phyloP scores from a whole-genome alignment of 2,113 vertebrate genomes.

The Tupaia chinensis region DNA sequence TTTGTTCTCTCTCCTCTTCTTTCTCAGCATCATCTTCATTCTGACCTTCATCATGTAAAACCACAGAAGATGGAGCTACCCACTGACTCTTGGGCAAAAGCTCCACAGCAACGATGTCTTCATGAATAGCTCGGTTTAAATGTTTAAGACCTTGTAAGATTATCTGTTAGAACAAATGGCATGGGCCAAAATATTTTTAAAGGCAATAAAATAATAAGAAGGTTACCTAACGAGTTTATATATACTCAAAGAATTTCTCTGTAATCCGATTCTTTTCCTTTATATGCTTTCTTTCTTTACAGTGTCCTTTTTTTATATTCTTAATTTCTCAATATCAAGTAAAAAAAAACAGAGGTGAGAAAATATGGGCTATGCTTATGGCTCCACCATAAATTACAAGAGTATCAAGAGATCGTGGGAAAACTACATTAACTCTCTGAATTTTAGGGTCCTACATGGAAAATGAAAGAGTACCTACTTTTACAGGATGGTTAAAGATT shows the following conservation, averaged over 20 bases:
- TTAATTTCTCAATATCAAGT: slow-evolving; percentile 27
- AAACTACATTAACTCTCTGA: background rate
- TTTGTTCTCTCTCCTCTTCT: slow-evolving; percentile 90
- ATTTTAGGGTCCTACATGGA: background rate
- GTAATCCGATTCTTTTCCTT: background rate
- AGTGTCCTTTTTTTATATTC: background rate
- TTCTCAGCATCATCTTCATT: slow-evolving; percentile 90
- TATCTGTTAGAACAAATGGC: slow-evolving; percentile 87
- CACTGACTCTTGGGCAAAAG: slow-evolving; percentile 91
- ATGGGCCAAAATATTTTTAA: slow-evolving; percentile 47
- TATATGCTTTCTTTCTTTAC: background rate
- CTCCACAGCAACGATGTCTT: slow-evolving; percentile 96
- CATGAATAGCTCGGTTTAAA: slow-evolving; percentile 95
- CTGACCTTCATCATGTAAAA: slow-evolving; percentile 95
- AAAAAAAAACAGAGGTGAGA: background rate
- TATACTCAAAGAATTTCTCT: background rate
- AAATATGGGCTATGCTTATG: background rate
- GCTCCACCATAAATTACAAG: background rate
- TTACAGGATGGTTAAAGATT: background rate
- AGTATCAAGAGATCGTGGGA: background rate
- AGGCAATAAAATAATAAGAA: background rate
- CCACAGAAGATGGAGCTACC: slow-evolving; percentile 94
- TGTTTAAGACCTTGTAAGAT: slow-evolving; percentile 96
- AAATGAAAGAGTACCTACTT: background rate
- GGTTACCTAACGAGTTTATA: background rate